phyloP scores from a whole-genome alignment of 2,888 invertebrate species.

The Nomada ferruginata region DNA sequence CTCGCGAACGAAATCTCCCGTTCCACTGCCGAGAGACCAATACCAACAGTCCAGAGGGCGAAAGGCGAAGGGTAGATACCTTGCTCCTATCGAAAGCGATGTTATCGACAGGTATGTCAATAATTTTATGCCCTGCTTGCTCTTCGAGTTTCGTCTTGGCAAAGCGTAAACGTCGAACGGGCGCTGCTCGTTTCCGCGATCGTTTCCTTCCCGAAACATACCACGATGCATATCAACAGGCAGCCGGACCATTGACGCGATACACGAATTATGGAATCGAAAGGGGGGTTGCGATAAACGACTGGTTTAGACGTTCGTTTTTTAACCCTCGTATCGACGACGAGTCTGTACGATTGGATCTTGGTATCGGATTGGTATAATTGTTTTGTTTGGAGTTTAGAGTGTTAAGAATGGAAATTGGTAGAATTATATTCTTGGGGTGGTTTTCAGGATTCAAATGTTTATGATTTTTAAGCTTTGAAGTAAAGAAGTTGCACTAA shows the following conservation, averaged over 20 bases:
- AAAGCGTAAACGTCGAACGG: slow-evolving; percentile 12
- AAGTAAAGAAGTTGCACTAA: no score
- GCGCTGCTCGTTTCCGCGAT: slow-evolving; percentile 24
- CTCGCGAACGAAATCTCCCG: slow-evolving; percentile 31
- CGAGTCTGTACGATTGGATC: no score
- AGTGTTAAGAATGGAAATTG: no score
- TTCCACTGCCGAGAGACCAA: no score
- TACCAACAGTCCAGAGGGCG: neutral
- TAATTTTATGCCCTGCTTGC: slow-evolving; percentile 53
- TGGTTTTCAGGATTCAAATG: no score
- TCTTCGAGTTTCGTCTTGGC: neutral
- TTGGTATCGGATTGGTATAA: no score
- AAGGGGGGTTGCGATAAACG: slow-evolving; percentile 7
- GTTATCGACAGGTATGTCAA: slow-evolving; percentile 64
- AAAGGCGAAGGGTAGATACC: neutral
- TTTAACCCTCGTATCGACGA: neutral
- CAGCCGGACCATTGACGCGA: slow-evolving; percentile 34
- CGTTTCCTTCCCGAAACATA: slow-evolving; percentile 48
- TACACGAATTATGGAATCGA: slow-evolving; percentile 3
- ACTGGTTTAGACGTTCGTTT: neutral
- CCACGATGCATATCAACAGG: slow-evolving; percentile 32
- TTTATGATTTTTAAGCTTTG: no score
- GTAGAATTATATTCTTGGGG: no score
- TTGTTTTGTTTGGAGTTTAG: no score
- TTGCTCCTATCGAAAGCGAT: slow-evolving; percentile 37